These are phyloP conservation scores for Motacilla tschutschensis DNA, from an alignment of 2,113 vertebrate species.

Conservation along the genomic window DNA sequence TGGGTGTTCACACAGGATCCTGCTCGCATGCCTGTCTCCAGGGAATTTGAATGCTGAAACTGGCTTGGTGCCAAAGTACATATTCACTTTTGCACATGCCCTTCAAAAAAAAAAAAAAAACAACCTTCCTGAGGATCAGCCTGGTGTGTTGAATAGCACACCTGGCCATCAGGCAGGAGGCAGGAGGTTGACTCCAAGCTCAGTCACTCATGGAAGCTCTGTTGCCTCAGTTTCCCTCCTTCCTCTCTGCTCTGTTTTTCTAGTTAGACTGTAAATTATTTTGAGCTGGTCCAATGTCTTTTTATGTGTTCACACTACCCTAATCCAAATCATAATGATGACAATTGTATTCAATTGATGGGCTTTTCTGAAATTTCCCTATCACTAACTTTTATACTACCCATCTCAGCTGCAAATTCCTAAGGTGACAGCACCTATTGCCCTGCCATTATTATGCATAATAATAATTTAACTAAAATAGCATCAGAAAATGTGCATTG, in stretches of 20 bases:
- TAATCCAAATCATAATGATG: not conserved
- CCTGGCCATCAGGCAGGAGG: not conserved
- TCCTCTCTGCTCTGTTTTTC: not conserved
- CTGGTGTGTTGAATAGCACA: not conserved
- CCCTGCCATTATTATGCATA: slow-evolving; percentile 44
- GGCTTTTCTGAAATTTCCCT: slow-evolving; percentile 25
- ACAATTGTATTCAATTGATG: not conserved
- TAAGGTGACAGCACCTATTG: slow-evolving; percentile 54
- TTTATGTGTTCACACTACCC: not conserved
- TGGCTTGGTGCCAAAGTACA: not conserved
- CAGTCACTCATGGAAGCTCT: not conserved
- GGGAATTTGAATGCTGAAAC: not conserved
- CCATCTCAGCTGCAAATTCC: slow-evolving; percentile 21
- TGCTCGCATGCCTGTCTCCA: not conserved
- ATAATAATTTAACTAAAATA: slow-evolving; percentile 66
- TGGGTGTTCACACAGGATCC: slow-evolving; percentile 15
- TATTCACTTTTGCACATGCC: slow-evolving; percentile 6
- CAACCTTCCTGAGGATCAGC: not conserved
- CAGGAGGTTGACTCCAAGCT: not conserved
- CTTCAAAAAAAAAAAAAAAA: not conserved
- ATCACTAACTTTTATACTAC: slow-evolving; percentile 25
- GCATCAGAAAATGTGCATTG: slow-evolving; percentile 45
- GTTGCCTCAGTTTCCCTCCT: slow-evolving; percentile 7
- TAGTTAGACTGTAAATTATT: not conserved
- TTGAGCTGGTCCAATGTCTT: not conserved